These are phyloP conservation scores for Lemur catta DNA, from an alignment of 2,797 vertebrate genomes.

Conservation along the genomic window DNA sequence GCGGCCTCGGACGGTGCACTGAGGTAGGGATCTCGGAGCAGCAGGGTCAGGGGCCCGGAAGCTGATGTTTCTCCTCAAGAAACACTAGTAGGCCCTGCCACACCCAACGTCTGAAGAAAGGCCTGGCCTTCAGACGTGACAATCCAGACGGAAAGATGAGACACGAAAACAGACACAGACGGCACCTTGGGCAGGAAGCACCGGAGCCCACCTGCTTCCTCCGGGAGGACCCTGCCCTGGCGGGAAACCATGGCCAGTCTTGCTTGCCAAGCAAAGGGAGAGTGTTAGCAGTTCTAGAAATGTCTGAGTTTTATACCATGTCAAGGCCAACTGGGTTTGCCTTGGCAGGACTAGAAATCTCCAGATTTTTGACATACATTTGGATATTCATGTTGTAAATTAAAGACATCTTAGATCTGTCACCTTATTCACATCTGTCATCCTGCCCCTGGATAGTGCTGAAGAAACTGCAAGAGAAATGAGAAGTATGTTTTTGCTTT, in stretches of 20 bases:
- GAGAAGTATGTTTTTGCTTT: neutral
- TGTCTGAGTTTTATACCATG: neutral
- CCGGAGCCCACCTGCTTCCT: fast-evolving
- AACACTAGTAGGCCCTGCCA: neutral
- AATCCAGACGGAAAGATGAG: neutral
- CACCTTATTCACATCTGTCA: neutral
- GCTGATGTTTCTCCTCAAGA: neutral
- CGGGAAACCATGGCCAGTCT: fast-evolving
- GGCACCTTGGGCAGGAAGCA: neutral
- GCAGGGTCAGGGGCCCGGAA: neutral
- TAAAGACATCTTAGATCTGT: neutral
- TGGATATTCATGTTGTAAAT: neutral
- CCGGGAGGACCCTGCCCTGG: neutral
- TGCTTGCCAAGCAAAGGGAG: neutral
- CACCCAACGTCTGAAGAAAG: neutral
- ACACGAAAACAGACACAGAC: neutral
- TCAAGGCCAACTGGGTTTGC: neutral
- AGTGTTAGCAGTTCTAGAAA: neutral
- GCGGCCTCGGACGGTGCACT: fast-evolving
- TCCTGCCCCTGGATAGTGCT: neutral
- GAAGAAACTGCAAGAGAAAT: neutral
- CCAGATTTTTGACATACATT: neutral
- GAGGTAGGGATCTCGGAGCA: fast-evolving
- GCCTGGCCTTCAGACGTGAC: neutral
- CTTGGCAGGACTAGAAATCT: neutral